Conservation (phyloP, 92 coral and sea anemone genomes). For the Galaxea fascicularis region DNA sequence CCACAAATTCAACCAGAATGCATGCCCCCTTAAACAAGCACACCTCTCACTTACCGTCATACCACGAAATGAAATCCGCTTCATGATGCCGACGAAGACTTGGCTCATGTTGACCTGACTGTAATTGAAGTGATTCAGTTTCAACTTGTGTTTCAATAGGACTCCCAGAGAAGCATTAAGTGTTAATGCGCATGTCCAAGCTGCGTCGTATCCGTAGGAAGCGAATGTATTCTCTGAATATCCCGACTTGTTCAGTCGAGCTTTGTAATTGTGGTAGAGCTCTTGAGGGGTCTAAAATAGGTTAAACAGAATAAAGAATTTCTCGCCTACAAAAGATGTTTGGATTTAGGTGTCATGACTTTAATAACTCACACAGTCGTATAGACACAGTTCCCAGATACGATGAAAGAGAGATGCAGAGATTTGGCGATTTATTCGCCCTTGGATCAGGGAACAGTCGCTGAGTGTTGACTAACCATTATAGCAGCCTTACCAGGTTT, state of each 20-base stretch:
- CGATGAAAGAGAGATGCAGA: too few relatives aligned
- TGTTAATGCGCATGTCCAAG: conserved; percentile 79
- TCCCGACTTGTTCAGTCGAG: conserved; percentile 43
- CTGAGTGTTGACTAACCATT: too few relatives aligned
- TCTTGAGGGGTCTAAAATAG: conserved; percentile 59
- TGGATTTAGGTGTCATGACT: too few relatives aligned
- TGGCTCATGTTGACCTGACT: conserved; percentile 50
- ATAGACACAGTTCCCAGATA: too few relatives aligned
- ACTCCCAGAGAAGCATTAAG: conserved; percentile 68
- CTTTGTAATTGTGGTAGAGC: conserved; percentile 48
- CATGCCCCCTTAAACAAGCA: too few relatives aligned
- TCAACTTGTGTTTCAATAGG: conserved; percentile 30
- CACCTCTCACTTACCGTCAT: conserved; percentile 68
- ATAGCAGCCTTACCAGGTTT: too few relatives aligned
- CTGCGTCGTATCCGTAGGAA: conserved; percentile 78
- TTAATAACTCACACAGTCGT: too few relatives aligned
- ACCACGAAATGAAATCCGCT: conserved; percentile 70
- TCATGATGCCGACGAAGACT: conserved; percentile 67
- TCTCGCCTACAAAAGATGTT: too few relatives aligned
- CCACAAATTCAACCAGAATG: too few relatives aligned
- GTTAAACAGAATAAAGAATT: background rate
- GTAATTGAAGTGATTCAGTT: conserved; percentile 64
- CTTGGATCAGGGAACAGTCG: too few relatives aligned
- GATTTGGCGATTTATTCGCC: too few relatives aligned
- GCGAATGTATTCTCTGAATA: conserved; percentile 68